A percentile compares a stretch with the other conserved stretches of the same genome.
phyloP scores from a whole-genome alignment of 1,140 invertebrate genomes.

The Drosophila sproati region DNA sequence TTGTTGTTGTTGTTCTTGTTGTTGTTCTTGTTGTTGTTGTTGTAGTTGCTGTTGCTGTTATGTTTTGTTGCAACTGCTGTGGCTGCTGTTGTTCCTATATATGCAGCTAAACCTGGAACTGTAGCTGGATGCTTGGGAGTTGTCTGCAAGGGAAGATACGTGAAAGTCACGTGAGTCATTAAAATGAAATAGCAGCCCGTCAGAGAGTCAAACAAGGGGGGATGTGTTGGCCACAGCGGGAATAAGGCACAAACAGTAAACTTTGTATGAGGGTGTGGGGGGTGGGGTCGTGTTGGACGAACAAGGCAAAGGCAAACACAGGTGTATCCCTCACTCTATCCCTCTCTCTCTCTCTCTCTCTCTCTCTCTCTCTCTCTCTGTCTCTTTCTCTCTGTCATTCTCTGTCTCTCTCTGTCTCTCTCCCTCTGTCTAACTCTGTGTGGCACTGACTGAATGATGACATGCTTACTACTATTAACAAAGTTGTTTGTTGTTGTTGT shows the following conservation, averaged over 20 bases:
- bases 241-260: no score
- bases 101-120: constrained; percentile 13
- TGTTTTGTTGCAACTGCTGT: neutral
- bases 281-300: constrained; percentile 12
- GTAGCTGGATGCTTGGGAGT: constrained; percentile 18
- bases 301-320: constrained; percentile 50
- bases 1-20: constrained; percentile 9
- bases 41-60: constrained; percentile 6
- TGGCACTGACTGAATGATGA: constrained; percentile 51
- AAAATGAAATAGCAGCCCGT: constrained; percentile 77
- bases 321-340: constrained; percentile 27
- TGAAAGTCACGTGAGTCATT: constrained; percentile 82
- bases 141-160: constrained; percentile 62
- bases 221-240: neutral
- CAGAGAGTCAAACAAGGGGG: constrained; percentile 23
- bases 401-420: neutral
- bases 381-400: neutral
- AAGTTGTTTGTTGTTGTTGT: constrained; percentile 56
- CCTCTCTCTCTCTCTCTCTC: no score
- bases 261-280: neutral
- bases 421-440: constrained; percentile 4
- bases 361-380: neutral
- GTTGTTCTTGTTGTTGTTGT: neutral
- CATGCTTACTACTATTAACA: constrained; percentile 66
- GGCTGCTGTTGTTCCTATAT: constrained; percentile 22